Evolutionary conservation across 1,140 invertebrate genomes (phyloP).

Genomic region (Brachystomella parvula): DNA sequence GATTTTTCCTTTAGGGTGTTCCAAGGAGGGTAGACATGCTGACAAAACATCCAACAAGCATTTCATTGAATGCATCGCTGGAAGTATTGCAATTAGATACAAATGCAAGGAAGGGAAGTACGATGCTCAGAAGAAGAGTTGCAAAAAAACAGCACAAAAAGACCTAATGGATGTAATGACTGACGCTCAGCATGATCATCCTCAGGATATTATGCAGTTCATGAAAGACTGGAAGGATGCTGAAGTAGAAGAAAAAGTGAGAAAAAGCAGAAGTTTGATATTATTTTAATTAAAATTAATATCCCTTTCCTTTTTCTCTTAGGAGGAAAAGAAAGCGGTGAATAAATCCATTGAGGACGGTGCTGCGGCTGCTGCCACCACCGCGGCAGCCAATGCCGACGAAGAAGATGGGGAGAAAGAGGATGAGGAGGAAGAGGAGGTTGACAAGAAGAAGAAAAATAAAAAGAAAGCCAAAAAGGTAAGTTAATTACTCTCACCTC

Average conservation of each 20-base stretch:
- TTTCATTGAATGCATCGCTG: conserved; percentile 1
- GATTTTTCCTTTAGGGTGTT: too few relatives aligned
- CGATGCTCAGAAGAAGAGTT: not conserved
- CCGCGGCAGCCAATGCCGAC: not conserved
- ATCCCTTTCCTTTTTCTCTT: not conserved
- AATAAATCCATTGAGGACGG: not conserved
- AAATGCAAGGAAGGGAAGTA: not conserved
- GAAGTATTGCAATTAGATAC: not conserved
- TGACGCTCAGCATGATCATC: not conserved
- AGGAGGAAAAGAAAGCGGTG: not conserved
- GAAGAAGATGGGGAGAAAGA: not conserved
- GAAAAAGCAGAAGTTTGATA: not conserved
- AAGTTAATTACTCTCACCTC: too few relatives aligned
- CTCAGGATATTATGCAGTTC: not conserved
- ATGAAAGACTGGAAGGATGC: not conserved
- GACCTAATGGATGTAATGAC: not conserved
- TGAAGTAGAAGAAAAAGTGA: not conserved
- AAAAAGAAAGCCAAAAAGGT: not conserved
- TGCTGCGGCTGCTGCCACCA: not conserved
- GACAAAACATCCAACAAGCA: not conserved
- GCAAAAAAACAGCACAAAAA: not conserved
- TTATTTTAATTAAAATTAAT: not conserved
- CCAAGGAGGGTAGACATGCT: not conserved
- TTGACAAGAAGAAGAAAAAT: not conserved
- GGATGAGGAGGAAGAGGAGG: not conserved